A percentile compares a stretch with the other conserved stretches of the same genome.
Conservation (phyloP, 1,140 invertebrate genomes). For the Nilaparvata lugens region DNA sequence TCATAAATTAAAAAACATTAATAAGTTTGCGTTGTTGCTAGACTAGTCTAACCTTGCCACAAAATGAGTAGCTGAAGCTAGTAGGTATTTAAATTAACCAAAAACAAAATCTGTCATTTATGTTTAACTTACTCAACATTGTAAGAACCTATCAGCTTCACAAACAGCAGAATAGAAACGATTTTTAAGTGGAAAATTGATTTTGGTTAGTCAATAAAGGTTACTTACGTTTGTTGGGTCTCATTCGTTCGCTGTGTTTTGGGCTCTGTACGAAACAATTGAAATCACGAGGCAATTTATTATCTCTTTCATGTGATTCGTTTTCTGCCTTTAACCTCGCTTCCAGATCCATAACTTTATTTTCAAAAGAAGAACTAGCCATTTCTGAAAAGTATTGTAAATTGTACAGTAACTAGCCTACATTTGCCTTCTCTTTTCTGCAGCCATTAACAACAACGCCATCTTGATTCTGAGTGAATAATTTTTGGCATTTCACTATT, state of each 20-base stretch:
- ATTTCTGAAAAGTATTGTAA: slow-evolving; percentile 18
- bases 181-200: neutral
- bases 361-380: slow-evolving; percentile 41
- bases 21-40: no score
- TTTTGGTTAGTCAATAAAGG: slow-evolving; percentile 8
- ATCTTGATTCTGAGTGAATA: neutral
- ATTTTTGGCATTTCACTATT: no score
- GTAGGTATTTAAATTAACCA: neutral
- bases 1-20: no score
- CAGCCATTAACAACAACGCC: slow-evolving; percentile 17
- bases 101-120: neutral
- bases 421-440: slow-evolving; percentile 9
- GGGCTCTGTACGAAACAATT: slow-evolving; percentile 18
- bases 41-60: neutral
- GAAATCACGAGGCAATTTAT: slow-evolving; percentile 18
- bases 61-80: neutral
- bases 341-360: slow-evolving; percentile 53
- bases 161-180: neutral
- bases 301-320: slow-evolving; percentile 43
- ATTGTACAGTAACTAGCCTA: slow-evolving; percentile 6
- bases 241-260: slow-evolving; percentile 23
- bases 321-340: slow-evolving; percentile 53
- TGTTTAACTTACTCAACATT: neutral
- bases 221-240: slow-evolving; percentile 26
- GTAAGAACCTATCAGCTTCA: neutral